A percentile compares a stretch with the other conserved stretches of the same genome.
Conservation (phyloP, 1,140 invertebrate species). For the Drosophila mayri region DNA sequence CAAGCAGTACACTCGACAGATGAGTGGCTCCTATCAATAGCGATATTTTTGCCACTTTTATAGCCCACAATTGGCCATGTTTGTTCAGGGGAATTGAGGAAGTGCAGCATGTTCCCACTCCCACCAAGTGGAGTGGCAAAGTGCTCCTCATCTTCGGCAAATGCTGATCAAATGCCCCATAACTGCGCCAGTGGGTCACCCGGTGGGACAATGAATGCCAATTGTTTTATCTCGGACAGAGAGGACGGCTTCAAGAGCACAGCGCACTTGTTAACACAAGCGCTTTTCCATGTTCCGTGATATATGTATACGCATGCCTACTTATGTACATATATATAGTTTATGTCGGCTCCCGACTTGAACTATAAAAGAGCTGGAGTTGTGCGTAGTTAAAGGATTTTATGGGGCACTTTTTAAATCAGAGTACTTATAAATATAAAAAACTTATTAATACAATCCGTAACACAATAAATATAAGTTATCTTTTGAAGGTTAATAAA, state of each 20-base stretch:
- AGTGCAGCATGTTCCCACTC: slow-evolving; percentile 49
- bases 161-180: slow-evolving; percentile 53
- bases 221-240: slow-evolving; percentile 63
- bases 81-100: slow-evolving; percentile 61
- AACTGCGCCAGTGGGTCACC: slow-evolving; percentile 51
- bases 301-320: neutral
- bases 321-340: slow-evolving; percentile 2
- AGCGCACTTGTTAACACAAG: slow-evolving; percentile 72
- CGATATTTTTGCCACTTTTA: slow-evolving; percentile 31
- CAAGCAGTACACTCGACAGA: slow-evolving; percentile 18
- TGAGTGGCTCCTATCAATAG: slow-evolving; percentile 9
- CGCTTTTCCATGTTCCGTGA: slow-evolving; percentile 66
- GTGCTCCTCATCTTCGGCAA: slow-evolving; percentile 35
- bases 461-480: neutral
- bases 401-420: no score
- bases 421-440: no score
- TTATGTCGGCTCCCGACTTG: slow-evolving; percentile 6
- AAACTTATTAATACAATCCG: no score
- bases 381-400: neutral
- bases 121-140: slow-evolving; percentile 34
- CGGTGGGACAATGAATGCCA: slow-evolving; percentile 48
- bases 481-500: neutral
- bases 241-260: slow-evolving; percentile 61
- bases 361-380: neutral
- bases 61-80: slow-evolving; percentile 61